Evolutionary conservation across 1,140 invertebrate species (phyloP).

Genomic region (Caerostris darwini): DNA sequence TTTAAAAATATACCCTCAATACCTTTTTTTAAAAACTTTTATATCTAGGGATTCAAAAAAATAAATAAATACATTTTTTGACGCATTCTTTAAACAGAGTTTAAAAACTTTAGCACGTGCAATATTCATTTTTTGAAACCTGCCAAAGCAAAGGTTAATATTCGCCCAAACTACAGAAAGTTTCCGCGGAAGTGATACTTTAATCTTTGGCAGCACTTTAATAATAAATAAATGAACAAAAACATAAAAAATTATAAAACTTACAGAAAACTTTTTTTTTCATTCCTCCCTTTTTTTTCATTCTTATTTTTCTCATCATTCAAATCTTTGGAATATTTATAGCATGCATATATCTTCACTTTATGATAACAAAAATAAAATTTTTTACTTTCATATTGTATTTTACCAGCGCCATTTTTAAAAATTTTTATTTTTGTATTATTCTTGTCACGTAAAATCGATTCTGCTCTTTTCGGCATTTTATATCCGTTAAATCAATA

Average conservation of each 20-base stretch:
- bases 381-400: neutral
- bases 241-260: no score
- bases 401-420: neutral
- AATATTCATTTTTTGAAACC: neutral
- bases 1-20: no score
- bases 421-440: neutral
- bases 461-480: neutral
- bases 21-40: no score
- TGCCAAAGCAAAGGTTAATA: neutral
- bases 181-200: neutral
- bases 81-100: no score
- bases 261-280: neutral
- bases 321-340: neutral
- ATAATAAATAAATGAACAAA: neutral
- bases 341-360: neutral
- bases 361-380: neutral
- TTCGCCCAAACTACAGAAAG: neutral
- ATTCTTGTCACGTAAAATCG: neutral
- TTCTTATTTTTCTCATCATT: neutral
- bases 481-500: slow-evolving; percentile 19
- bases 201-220: neutral
- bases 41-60: no score
- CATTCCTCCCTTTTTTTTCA: no score
- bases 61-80: no score
- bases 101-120: no score